Base-by-base conservation (phyloP, 2,888 invertebrate species). In the Orthonychiurus folsomi region DNA sequence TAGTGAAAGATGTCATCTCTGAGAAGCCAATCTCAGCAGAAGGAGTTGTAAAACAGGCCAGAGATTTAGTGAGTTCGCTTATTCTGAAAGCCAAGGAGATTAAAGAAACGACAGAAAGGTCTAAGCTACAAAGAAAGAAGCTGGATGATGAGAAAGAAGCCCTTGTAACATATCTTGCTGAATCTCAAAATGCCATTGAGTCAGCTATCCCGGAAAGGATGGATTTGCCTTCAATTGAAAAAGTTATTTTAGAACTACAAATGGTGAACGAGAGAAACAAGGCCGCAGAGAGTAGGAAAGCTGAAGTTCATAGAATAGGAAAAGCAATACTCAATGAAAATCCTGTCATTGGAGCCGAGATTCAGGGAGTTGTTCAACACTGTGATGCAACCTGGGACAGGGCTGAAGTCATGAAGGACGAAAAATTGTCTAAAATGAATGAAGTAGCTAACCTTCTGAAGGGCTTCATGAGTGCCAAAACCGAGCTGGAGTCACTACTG, bases 351-450 rank as follows among this genome's bases (percentile, higher is more conserved):
- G 85, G 88, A 77, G 85, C 87, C 0, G 83, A 84, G 0, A 86
- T 92, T 64, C 92, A 93, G 77, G 87, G 87, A 71, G 85, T 86
- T 56, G 77, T 93, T 0, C 81, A 89, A 0, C 83, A 86, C 1
- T 83, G 89, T 52, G 91, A 92, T 74, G 83, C 85, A 61, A 86
- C 85, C 69, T 92, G 88, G 84, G 90, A 90, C 75, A 86, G 86
- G 76, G 80, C 88, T 1, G 85, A 86, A 59, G 86, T 88, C 69
- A 81, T 84, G 60, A 83, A 91, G 24, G 82, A 83, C 61, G 87
- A 88, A 64, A 85, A 87, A 62, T 86, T 86, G 73, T 83, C 86
- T 69, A 87, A 86, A 73, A 86, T 88, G 69, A 82, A 85, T 9
- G 81, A 88, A 50, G 81, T 90, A 61, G 84, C 86, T 47, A 83